A percentile compares a stretch with the other conserved stretches of the same genome.
Evolutionary conservation across 2,888 invertebrate genomes (phyloP).

Genomic region (Acheta domesticus): DNA sequence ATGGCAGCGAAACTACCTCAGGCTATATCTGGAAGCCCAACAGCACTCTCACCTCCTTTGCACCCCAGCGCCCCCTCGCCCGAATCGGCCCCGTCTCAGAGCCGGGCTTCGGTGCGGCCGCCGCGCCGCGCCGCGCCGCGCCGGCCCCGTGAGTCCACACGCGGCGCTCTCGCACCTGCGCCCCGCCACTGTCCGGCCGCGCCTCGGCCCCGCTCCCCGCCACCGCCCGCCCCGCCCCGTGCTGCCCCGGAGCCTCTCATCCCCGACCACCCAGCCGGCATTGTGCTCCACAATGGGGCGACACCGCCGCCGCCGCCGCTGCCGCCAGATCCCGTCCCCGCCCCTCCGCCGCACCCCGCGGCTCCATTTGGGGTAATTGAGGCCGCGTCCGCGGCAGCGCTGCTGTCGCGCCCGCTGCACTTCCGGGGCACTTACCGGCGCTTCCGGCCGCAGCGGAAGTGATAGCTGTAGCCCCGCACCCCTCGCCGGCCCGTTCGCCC

Average conservation of each 20-base stretch:
- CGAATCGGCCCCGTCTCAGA: no score
- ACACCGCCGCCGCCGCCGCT: not conserved
- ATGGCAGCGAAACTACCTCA: no score
- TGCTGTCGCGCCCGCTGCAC: constrained; percentile 1
- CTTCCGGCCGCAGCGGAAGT: constrained; percentile 18
- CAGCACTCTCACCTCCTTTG: no score
- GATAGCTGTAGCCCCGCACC: not conserved
- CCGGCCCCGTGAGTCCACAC: not conserved
- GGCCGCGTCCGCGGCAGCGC: constrained; percentile 7
- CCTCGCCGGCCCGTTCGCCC: not conserved
- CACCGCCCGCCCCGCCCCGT: not conserved
- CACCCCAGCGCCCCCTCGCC: no score
- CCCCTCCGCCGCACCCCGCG: not conserved
- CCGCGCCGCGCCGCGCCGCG: not conserved
- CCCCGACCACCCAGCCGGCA: not conserved
- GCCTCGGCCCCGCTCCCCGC: no score
- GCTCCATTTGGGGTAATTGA: not conserved
- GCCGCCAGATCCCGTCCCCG: no score
- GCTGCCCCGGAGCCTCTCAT: not conserved
- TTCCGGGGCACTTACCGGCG: constrained; percentile 18
- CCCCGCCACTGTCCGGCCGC: not conserved
- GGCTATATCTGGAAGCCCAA: no score
- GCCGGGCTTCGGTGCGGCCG: not conserved
- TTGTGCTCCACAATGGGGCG: not conserved
- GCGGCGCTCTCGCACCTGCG: not conserved